These are phyloP conservation scores for Teleogryllus oceanicus DNA, from an alignment of 2,888 invertebrate species.

Conservation along the genomic window DNA sequence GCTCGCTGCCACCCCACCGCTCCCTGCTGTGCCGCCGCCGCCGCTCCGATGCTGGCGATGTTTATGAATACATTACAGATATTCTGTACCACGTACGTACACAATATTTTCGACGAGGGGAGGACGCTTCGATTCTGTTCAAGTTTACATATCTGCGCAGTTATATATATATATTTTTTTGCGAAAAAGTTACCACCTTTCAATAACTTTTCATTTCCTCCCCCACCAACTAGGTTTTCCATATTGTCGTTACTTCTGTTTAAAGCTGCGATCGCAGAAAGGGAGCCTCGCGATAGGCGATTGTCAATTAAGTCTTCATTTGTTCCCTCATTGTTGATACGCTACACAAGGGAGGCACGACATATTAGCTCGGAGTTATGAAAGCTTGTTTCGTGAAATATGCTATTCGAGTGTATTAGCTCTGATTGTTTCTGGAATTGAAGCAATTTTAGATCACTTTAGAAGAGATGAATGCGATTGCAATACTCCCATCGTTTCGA, in stretches of 20 bases:
- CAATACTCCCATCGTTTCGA: not conserved
- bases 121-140: not conserved
- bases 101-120: not conserved
- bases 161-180: not conserved
- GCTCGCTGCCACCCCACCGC: not conserved
- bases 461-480: conserved; percentile 18
- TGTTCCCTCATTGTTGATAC: conserved; percentile 18
- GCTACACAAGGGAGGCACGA: not conserved
- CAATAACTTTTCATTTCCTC: conserved; percentile 18
- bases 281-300: not conserved
- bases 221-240: not conserved
- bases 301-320: conserved; percentile 18
- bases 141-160: not conserved
- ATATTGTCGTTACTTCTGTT: conserved; percentile 18
- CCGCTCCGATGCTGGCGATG: not conserved
- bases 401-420: not conserved
- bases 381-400: conserved; percentile 18
- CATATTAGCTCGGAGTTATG: not conserved
- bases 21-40: not conserved
- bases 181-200: conserved; percentile 5
- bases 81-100: not conserved
- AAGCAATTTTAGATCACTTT: not conserved
- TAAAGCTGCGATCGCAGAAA: not conserved
- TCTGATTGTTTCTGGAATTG: conserved; percentile 1
- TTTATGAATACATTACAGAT: conserved; percentile 9